A percentile compares a stretch with the other conserved stretches of the same genome.
These are phyloP conservation scores for Denticeps clupeoides DNA, from an alignment of 2,797 vertebrate genomes.

Conservation along the genomic window DNA sequence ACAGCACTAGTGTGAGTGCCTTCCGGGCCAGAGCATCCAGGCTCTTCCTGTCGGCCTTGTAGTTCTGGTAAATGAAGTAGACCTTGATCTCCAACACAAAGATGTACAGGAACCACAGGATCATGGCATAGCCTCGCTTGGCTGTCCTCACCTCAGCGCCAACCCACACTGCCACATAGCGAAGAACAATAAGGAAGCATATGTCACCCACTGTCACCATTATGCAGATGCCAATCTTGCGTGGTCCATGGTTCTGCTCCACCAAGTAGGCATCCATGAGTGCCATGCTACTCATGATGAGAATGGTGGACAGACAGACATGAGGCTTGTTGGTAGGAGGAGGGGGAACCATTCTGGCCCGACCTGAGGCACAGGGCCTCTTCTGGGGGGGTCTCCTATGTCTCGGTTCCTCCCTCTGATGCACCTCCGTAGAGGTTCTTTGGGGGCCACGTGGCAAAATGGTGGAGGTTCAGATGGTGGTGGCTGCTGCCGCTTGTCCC, in stretches of 20 bases:
- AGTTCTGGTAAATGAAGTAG: slow-evolving; percentile 81
- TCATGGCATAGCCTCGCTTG: slow-evolving; percentile 78
- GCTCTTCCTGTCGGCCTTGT: slow-evolving; percentile 74
- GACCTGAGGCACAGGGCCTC: slow-evolving; percentile 15
- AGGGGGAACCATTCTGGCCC: slow-evolving; percentile 24
- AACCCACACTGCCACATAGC: slow-evolving; percentile 78
- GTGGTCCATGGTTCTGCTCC: slow-evolving; percentile 70
- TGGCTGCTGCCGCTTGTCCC: slow-evolving; percentile 27
- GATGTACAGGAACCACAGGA: slow-evolving; percentile 74
- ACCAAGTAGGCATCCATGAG: slow-evolving; percentile 69
- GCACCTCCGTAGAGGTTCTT: slow-evolving; percentile 22
- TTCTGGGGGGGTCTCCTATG: slow-evolving; percentile 13
- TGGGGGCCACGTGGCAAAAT: slow-evolving; percentile 21
- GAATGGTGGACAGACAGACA: slow-evolving; percentile 67
- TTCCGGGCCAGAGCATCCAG: slow-evolving; percentile 66
- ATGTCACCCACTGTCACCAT: slow-evolving; percentile 78
- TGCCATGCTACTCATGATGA: slow-evolving; percentile 73
- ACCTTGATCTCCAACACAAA: slow-evolving; percentile 76
- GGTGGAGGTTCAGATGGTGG: slow-evolving; percentile 39
- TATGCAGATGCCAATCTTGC: slow-evolving; percentile 66
- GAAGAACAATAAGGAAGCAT: slow-evolving; percentile 74
- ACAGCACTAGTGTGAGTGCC: slow-evolving; percentile 59
- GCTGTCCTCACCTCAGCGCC: slow-evolving; percentile 77
- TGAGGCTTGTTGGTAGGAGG: slow-evolving; percentile 70
- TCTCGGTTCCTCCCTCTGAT: background rate